A percentile compares a stretch with the other conserved stretches of the same genome.
Evolutionary conservation across 1,140 invertebrate genomes (phyloP).

Genomic region (Pachyrhynchus sulphureomaculatus): DNA sequence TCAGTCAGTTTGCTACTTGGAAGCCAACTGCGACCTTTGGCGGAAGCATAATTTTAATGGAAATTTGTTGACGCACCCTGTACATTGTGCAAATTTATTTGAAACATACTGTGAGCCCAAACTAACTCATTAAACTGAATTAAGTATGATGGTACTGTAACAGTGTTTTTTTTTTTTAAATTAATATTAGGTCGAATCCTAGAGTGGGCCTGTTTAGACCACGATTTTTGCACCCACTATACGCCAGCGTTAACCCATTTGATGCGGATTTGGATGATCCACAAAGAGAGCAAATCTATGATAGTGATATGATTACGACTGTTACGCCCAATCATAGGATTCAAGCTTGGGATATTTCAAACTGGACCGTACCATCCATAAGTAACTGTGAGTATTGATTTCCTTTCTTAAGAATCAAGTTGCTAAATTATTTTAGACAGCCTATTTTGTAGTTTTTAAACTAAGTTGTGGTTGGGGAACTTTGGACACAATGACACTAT

Average conservation of each 20-base stretch:
- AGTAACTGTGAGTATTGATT: constrained; percentile 62
- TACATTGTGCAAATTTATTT: no score
- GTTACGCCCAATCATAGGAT: constrained; percentile 68
- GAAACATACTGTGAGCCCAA: no score
- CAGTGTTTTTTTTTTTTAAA: no score
- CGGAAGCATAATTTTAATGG: no score
- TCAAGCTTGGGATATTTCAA: constrained; percentile 81
- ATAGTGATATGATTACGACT: constrained; percentile 48
- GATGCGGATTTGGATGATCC: constrained; percentile 51
- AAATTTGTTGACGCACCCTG: no score
- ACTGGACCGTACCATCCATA: constrained; percentile 71
- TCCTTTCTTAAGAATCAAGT: not conserved
- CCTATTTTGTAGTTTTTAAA: no score
- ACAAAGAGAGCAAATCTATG: constrained; percentile 47
- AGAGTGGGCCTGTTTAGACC: constrained; percentile 42
- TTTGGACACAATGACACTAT: no score
- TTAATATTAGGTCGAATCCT: constrained; percentile 36
- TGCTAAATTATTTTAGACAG: not conserved
- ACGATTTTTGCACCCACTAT: constrained; percentile 51
- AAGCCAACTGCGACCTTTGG: no score
- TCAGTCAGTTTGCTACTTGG: no score
- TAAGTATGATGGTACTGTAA: no score
- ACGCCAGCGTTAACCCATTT: constrained; percentile 48
- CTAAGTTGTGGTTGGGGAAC: no score
- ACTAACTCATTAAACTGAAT: no score